Conservation (phyloP, 2,888 invertebrate species). For the Tridacna crocea region DNA sequence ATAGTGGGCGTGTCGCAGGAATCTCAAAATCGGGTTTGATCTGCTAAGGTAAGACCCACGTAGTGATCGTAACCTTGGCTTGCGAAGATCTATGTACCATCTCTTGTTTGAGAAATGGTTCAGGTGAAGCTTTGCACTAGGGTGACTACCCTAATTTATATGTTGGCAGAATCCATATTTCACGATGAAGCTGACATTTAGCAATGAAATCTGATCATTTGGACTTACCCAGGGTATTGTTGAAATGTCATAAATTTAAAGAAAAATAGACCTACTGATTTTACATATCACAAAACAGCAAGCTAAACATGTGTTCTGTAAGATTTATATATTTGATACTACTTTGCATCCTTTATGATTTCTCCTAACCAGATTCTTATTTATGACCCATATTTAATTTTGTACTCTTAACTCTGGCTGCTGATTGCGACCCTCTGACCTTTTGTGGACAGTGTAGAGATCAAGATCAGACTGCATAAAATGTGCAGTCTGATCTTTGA, state of each 20-base stretch:
- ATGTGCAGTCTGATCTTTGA: too few species aligned
- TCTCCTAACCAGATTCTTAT: too few species aligned
- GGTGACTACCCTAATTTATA: slow-evolving; percentile 25
- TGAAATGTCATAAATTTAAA: slow-evolving; percentile 37
- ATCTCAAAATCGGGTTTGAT: too few species aligned
- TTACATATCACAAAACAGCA: slow-evolving; percentile 26
- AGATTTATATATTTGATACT: slow-evolving; percentile 12
- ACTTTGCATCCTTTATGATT: neutral
- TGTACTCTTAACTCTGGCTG: too few species aligned
- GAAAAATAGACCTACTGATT: slow-evolving; percentile 31
- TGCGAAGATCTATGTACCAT: too few species aligned
- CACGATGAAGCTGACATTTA: slow-evolving; percentile 39
- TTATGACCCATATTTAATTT: too few species aligned
- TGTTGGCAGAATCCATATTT: slow-evolving; percentile 51
- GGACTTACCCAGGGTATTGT: slow-evolving; percentile 31
- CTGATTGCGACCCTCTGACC: too few species aligned
- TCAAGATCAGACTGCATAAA: too few species aligned
- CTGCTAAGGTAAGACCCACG: too few species aligned
- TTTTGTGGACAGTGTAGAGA: too few species aligned
- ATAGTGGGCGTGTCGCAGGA: too few species aligned
- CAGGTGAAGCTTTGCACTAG: neutral
- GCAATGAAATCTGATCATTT: slow-evolving; percentile 37
- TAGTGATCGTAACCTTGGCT: too few species aligned
- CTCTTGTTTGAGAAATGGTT: neutral
- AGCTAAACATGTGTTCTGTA: slow-evolving; percentile 25